Percentiles rank a stretch among this genome's conserved stretches.
These are phyloP conservation scores for Esox niger DNA, from an alignment of 2,113 vertebrate species.

Conservation along the genomic window DNA sequence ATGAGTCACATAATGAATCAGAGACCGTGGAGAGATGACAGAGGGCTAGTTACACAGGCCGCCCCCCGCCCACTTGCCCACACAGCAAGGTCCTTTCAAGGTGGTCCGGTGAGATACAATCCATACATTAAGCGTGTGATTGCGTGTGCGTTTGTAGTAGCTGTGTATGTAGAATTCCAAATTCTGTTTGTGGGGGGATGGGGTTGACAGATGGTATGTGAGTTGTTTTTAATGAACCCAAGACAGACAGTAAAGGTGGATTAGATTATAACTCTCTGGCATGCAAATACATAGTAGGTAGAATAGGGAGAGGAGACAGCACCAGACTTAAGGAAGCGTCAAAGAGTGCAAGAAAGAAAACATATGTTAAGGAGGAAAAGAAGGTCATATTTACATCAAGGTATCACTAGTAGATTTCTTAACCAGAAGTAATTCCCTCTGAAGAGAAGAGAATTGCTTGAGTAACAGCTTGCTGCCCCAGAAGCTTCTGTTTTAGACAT, in stretches of 20 bases:
- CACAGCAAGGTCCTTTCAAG: background rate
- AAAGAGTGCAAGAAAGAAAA: background rate
- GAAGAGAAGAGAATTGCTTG: slow-evolving; percentile 43
- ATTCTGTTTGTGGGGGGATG: too few relatives aligned
- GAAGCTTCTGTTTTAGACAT: slow-evolving; percentile 52
- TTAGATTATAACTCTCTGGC: slow-evolving; percentile 17
- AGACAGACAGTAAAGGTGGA: background rate
- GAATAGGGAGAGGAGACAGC: slow-evolving; percentile 4
- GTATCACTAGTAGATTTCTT: slow-evolving; percentile 14
- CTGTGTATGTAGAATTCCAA: too few relatives aligned
- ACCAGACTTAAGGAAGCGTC: background rate
- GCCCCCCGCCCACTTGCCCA: background rate
- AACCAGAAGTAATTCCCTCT: slow-evolving; percentile 52
- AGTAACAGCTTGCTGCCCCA: slow-evolving; percentile 49
- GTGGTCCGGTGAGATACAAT: background rate
- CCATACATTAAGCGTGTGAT: background rate
- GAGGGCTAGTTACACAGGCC: slow-evolving; percentile 8
- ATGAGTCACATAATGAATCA: slow-evolving; percentile 26
- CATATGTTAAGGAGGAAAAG: slow-evolving; percentile 5
- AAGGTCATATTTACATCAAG: slow-evolving; percentile 27
- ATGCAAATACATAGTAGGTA: slow-evolving; percentile 14
- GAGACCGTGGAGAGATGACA: slow-evolving; percentile 17
- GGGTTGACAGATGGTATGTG: too few relatives aligned
- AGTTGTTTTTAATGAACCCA: slow-evolving; percentile 30
- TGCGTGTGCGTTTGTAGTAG: too few relatives aligned